Base-by-base conservation (phyloP, 1,140 invertebrate species). In the Sitophilus oryzae region DNA sequence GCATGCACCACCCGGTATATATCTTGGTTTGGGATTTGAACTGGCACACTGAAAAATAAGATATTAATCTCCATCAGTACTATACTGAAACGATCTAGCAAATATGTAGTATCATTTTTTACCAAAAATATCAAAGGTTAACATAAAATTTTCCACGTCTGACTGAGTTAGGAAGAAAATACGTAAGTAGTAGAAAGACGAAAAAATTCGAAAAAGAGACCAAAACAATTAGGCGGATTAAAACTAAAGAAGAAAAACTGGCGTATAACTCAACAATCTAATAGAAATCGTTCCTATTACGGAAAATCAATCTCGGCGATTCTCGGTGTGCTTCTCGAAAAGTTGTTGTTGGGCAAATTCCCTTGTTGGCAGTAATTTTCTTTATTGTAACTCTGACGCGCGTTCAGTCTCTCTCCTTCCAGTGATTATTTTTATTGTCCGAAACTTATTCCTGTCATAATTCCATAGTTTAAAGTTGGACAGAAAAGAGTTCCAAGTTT, bases 221-320 rank as follows among this genome's bases (percentile, higher is more conserved):
- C 41, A 40, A 43, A 52, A 52, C 51, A 52, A 52, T 52, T 52
- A 52, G 41, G 44, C 40, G 23, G 43, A 52, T 52, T 47, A 42
- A 54, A 42, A 22, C 4, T 22, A 42, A 46, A 46, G 43, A 36
- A 45, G 43, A 35, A 38, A 30, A 11, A 30, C 25, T 6, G 25
- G 5, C 5, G 11, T 14, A 46, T 47, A 25, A 41, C 19, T 41
- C 38, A 46, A 54, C 52, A 54, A 47, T 47, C 44, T 30, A 47
- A 36, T 23, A 37, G 34, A 40, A 52, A 54, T 43, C 21, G 44
- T 41, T 3, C 38, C 41, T 35, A 52, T 52, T 52, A 54, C 40
- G 23, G 18, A 25, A 44, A 54, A 47, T 43, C 52, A 46, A 54
- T 54, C 52, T 46, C 11, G 42, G 15, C 42, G 34, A 54, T 54